Percentiles rank a stretch among this genome's conserved stretches.
Evolutionary conservation across 1,140 invertebrate genomes (phyloP).

Genomic region (Polypedilum vanderplanki): DNA sequence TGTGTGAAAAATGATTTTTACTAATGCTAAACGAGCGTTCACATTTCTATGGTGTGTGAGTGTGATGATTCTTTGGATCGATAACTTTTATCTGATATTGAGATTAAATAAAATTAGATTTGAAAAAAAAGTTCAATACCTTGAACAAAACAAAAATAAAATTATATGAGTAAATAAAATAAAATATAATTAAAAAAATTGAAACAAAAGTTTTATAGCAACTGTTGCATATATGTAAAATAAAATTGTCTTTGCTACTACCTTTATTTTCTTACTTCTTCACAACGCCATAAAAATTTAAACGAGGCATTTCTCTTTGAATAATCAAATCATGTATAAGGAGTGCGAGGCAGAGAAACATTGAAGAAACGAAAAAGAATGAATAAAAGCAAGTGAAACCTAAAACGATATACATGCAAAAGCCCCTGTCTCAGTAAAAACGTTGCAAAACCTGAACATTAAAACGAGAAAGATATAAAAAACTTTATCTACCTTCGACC

Average conservation of each 20-base stretch:
- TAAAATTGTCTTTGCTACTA: background rate
- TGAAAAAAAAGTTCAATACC: no score
- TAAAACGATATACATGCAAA: background rate
- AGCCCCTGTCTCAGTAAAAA: background rate
- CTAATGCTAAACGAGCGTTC: no score
- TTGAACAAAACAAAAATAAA: no score
- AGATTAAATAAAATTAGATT: no score
- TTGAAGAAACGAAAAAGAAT: background rate
- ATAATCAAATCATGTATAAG: background rate
- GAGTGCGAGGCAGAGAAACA: background rate
- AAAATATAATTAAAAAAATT: no score
- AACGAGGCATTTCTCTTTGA: slow-evolving; percentile 5
- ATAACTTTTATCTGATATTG: no score
- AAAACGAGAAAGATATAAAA: slow-evolving; percentile 10
- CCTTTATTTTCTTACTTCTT: background rate
- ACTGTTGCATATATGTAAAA: background rate
- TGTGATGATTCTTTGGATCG: no score
- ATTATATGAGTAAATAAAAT: no score
- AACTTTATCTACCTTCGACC: slow-evolving; percentile 11
- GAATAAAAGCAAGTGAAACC: background rate
- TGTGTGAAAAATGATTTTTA: no score
- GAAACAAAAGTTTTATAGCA: background rate
- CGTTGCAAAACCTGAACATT: slow-evolving; percentile 11
- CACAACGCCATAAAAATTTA: background rate
- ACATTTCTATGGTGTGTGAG: no score